Conservation (phyloP, 2,113 vertebrate species). For the Tetraodon nigroviridis region DNA sequence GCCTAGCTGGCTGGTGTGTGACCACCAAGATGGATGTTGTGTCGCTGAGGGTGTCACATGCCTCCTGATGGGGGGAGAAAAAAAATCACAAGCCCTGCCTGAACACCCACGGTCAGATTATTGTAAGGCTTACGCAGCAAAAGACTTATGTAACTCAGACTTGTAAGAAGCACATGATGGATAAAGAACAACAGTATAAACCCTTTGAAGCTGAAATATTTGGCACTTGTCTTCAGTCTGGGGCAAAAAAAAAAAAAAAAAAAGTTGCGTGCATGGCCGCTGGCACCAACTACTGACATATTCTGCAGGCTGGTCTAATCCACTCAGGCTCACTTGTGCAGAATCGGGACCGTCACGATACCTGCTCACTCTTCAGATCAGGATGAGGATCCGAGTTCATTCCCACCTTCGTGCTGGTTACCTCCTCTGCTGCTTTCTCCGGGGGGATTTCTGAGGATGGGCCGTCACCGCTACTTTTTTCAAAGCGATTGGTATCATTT, state of each 20-base stretch:
- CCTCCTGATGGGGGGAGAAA: constrained; percentile 1
- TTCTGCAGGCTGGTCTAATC: too few species aligned
- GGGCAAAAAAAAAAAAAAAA: background rate
- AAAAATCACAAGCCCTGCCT: background rate
- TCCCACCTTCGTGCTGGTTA: too few species aligned
- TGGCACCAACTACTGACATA: too few species aligned
- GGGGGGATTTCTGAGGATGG: too few species aligned
- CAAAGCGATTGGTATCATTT: too few species aligned
- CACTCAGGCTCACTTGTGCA: too few species aligned
- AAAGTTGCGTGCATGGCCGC: too few species aligned
- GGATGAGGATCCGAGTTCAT: too few species aligned
- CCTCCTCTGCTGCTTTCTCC: background rate
- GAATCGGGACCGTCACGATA: too few species aligned
- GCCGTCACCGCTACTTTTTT: too few species aligned
- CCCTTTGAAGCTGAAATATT: background rate
- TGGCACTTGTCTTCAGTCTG: background rate
- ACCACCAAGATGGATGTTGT: constrained; percentile 41
- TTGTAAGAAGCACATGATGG: constrained; percentile 14
- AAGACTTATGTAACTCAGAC: constrained; percentile 31
- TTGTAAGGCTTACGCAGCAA: constrained; percentile 45
- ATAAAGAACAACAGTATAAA: constrained; percentile 19
- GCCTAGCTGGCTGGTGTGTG: constrained; percentile 46
- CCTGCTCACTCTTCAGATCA: too few species aligned
- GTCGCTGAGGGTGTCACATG: constrained; percentile 55
- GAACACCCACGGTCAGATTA: constrained; percentile 47